Base-by-base conservation (phyloP, 2,113 vertebrate genomes). In the Erythrolamprus reginae region DNA sequence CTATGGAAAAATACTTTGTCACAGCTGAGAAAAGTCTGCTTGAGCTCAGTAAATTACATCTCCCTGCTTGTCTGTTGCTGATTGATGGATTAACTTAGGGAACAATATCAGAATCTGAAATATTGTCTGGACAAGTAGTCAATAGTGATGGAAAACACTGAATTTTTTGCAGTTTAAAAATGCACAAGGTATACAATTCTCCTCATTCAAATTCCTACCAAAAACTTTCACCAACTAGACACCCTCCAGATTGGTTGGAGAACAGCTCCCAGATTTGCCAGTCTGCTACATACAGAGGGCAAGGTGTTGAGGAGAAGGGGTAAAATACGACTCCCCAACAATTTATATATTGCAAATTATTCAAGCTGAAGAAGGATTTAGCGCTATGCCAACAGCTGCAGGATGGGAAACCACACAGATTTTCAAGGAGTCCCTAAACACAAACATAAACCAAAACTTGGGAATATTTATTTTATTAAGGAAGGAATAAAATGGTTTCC, bases 41-140 rank as follows among this genome's bases (percentile, higher is more conserved):
- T 94, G 94, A 95, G 94, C 91, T 94, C 95, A 93, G 95, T 93
- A 96, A 96, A 96, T 96, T 96, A 96, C 95, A 96, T 91, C 95
- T 95, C 94, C 93, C 95, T 94, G 93, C 95, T 94, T 96, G 96
- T 95, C 96, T 0, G 90, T 84, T 94, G 93, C 93, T 96, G 96
- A 96, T 95, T 95, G 95, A 96, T 96, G 96, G 94, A 89, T 77
- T 92, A 95, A 96, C 94, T 96, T 95, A 96, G 94, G 93, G 95
- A 96, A 96, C 95, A 96, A 96, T 96, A 96, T 96, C 96, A 94
- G 93, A 95, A 65, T 95, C 88, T 93, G 93, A 94, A 95, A 93
- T 92, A 96, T 88, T 92, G 88, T 94, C 92, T 96, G 91, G 91
- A 96, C 90, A 93, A 96, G 93, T 87, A 95, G 95, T 94, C 94